Conservation (phyloP, 2,113 vertebrate species). For the Actinemys pallida region DNA sequence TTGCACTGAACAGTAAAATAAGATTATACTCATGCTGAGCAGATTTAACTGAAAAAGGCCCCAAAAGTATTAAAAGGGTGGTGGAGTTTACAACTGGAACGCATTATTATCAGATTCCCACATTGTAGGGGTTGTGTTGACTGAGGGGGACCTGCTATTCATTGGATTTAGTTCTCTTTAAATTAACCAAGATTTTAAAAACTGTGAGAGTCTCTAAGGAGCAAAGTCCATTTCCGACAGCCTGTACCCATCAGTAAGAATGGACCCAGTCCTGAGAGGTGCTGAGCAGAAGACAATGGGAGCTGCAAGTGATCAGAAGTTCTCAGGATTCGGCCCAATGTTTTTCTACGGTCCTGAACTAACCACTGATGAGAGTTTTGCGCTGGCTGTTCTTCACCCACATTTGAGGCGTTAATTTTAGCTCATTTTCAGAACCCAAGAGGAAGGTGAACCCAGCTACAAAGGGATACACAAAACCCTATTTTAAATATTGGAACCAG, state of each 20-base stretch:
- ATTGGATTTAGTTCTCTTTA: neutral
- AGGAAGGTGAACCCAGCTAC: neutral
- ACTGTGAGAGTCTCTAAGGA: neutral
- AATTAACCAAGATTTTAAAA: accelerated
- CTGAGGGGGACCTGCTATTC: neutral
- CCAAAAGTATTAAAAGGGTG: neutral
- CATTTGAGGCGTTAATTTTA: no score
- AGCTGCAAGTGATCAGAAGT: neutral
- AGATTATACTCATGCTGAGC: neutral
- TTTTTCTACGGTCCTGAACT: neutral
- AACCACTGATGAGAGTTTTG: no score
- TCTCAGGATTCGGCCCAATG: neutral
- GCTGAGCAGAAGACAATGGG: accelerated
- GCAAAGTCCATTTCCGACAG: accelerated
- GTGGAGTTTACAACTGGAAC: slow-evolving; percentile 15
- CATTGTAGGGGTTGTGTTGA: neutral
- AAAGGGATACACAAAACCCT: neutral
- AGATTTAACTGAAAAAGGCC: neutral
- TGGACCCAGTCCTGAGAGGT: accelerated
- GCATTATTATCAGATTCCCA: slow-evolving; percentile 6
- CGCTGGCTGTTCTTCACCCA: neutral
- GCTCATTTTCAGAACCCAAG: neutral
- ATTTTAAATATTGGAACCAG: neutral
- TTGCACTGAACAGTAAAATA: neutral
- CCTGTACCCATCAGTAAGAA: accelerated